These are phyloP conservation scores for Gymnorhina tibicen DNA, from an alignment of 2,113 vertebrate species.

Conservation along the genomic window DNA sequence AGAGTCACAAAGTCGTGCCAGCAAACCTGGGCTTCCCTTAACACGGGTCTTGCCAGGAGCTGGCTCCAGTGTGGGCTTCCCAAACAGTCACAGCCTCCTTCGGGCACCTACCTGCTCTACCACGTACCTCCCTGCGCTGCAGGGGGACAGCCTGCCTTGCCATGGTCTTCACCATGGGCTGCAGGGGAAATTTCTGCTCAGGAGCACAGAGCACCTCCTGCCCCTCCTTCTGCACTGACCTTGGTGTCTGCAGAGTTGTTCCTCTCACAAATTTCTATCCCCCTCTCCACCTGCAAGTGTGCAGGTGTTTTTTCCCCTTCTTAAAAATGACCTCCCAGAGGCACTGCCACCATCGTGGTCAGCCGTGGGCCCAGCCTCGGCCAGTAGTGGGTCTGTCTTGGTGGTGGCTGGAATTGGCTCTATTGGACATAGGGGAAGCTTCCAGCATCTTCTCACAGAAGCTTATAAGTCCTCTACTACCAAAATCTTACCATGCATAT, in stretches of 20 bases:
- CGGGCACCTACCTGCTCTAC: neutral
- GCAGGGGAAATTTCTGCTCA: neutral
- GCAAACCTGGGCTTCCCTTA: neutral
- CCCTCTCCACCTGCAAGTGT: neutral
- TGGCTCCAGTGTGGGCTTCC: neutral
- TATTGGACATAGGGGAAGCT: accelerated
- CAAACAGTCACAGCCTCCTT: neutral
- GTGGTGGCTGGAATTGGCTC: neutral
- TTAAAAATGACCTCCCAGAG: neutral
- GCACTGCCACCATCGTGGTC: accelerated
- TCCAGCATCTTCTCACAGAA: neutral
- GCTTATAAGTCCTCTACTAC: neutral
- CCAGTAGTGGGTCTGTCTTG: accelerated
- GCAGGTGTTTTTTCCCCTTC: neutral
- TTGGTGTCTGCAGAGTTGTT: neutral
- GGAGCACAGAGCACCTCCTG: neutral
- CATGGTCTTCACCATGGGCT: accelerated
- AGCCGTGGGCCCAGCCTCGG: neutral
- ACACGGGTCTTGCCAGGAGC: neutral
- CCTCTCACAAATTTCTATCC: neutral
- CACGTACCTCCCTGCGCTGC: too few relatives aligned
- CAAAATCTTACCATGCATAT: neutral
- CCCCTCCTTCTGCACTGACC: neutral
- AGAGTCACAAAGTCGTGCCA: accelerated
- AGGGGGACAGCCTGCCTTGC: neutral